Evolutionary conservation across 2,113 vertebrate species (phyloP), one percentile per base, ranked within the genome.

Genomic region (Dicerorhinus sumatrensis): DNA sequence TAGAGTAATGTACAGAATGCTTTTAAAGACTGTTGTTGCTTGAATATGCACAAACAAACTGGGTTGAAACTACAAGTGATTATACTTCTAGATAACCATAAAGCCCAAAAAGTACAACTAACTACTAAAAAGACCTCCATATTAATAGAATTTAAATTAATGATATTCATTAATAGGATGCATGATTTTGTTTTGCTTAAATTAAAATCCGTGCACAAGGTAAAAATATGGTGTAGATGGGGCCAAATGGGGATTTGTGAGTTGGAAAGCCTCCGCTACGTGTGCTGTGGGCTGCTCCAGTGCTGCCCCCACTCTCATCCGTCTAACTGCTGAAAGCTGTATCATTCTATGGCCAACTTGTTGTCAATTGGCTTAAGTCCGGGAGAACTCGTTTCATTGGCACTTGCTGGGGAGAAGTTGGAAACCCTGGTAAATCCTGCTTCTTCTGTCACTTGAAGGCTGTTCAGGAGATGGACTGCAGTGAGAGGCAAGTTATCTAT

Each of bases 111-210:
- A 33, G 13, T 58, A 27, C 29, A 29, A 12, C 51, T 51, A 39
- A 36, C 31, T 36, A 48, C 20, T 63, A 31, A 82, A 60, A 83
- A 69, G 46, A 39, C 4, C 18, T 86, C 14, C 69, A 36, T 33
- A 10, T 60, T 89, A 77, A n/a, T 36, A 77, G 54, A 92, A 72
- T 77, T 87, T 73, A 70, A 81, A 70, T 81, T 51, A 85, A 77
- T 13, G 9, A 10, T 56, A 33, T 16, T 14, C 29, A 39, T 82
- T 51, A 62, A 39, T 54, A 48, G 77, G 67, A 25, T 92, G 31
- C 33, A 63, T 63, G 39, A 29, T 62, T 94, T 84, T 56, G 48
- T 84, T 92, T 81, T 70, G 54, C 86, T 89, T 82, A 63, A 25
- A 25, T 73, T 83, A 33, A 95, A 48, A 75, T 81, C 70, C 58